Percentiles rank a stretch among this genome's conserved stretches.
phyloP scores from a whole-genome alignment of 30 jellyfish, hydroid and myxozoan genomes.

The Aurelia coerulea region DNA sequence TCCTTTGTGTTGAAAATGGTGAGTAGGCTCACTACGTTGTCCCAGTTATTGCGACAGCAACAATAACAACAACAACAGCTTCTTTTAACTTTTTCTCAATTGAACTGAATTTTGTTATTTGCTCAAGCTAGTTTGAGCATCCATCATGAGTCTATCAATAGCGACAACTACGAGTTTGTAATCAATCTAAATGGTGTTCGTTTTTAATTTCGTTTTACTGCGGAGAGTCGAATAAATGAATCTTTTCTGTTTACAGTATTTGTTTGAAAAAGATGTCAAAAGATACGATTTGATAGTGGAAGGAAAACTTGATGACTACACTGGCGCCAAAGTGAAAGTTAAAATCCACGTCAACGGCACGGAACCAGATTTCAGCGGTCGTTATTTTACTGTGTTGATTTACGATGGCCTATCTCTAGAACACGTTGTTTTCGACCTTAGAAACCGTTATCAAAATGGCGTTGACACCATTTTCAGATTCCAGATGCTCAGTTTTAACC shows the following conservation, averaged over 20 bases:
- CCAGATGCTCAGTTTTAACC: conserved; percentile 22
- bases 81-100: no score
- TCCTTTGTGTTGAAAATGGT: no score
- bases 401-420: conserved; percentile 57
- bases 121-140: no score
- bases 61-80: no score
- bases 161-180: no score
- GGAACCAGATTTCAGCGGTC: conserved; percentile 48
- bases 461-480: conserved; percentile 35
- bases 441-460: conserved; percentile 62
- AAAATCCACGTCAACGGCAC: conserved; percentile 62
- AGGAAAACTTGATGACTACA: conserved; percentile 72
- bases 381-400: conserved; percentile 66
- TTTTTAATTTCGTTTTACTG: no score
- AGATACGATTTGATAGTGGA: conserved; percentile 64
- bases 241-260: conserved; percentile 29
- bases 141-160: no score
- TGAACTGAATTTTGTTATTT: no score
- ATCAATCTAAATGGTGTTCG: no score
- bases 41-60: no score
- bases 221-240: no score
- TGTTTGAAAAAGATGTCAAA: conserved; percentile 37
- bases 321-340: conserved; percentile 61
- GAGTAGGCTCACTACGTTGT: no score
- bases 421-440: conserved; percentile 68